Evolutionary conservation across 2,797 vertebrate species (phyloP).

Genomic region (Mormyrops boulengeri): DNA sequence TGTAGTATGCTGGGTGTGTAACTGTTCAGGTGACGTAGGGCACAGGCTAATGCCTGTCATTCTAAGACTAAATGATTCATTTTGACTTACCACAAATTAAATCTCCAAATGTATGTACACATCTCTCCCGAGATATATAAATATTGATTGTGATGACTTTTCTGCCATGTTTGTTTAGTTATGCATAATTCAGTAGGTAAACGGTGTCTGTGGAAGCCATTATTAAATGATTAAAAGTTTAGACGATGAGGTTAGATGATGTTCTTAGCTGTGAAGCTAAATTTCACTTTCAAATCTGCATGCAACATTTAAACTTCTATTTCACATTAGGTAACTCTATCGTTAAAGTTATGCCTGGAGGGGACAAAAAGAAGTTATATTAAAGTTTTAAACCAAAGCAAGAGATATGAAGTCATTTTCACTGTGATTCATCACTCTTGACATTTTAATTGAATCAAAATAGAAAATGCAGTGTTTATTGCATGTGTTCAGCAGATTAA

Average conservation of each 20-base stretch:
- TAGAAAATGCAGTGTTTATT: constrained; percentile 42
- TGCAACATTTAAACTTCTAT: constrained; percentile 38
- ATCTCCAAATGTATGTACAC: not conserved
- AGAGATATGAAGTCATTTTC: constrained; percentile 46
- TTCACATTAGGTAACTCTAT: constrained; percentile 46
- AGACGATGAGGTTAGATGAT: constrained; percentile 31
- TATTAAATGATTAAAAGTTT: not conserved
- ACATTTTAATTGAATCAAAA: constrained; percentile 54
- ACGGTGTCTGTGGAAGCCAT: constrained; percentile 8
- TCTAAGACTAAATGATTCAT: not conserved
- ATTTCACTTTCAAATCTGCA: constrained; percentile 33
- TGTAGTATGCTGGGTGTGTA: not conserved
- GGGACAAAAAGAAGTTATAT: constrained; percentile 45
- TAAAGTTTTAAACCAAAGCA: constrained; percentile 45
- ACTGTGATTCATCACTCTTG: constrained; percentile 50
- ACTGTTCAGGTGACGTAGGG: not conserved
- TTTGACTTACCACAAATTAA: not conserved
- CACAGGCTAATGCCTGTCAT: not conserved
- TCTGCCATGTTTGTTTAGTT: not conserved
- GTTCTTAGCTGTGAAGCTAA: constrained; percentile 16
- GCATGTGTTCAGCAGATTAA: constrained; percentile 46
- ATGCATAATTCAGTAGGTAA: not conserved
- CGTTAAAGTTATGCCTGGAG: constrained; percentile 53
- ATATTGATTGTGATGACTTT: constrained; percentile 25
- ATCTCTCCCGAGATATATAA: constrained; percentile 27